Conservation (phyloP, 2,888 invertebrate genomes). For the Spilosoma lubricipeda region DNA sequence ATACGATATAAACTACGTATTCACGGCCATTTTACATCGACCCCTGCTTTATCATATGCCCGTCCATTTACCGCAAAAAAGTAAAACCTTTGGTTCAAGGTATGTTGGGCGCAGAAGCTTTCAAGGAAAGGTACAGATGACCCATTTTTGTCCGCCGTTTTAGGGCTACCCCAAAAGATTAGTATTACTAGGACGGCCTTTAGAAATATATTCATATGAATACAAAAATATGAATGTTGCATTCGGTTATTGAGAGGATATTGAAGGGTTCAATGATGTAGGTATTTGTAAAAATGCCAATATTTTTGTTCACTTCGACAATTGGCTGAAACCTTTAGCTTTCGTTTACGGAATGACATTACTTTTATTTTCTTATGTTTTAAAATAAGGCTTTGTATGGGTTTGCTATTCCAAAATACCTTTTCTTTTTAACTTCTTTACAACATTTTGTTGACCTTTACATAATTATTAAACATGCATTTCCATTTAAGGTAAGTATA, state of each 20-base stretch:
- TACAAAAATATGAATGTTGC: slow-evolving; percentile 62
- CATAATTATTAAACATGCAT: no score
- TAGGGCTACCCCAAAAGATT: slow-evolving; percentile 69
- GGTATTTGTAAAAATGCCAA: slow-evolving; percentile 47
- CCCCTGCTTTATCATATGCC: slow-evolving; percentile 40
- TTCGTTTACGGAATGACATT: slow-evolving; percentile 26
- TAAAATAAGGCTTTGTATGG: neutral
- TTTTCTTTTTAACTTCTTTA: slow-evolving; percentile 4
- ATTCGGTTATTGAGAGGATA: slow-evolving; percentile 64
- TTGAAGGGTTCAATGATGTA: slow-evolving; percentile 52
- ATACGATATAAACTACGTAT: slow-evolving; percentile 72
- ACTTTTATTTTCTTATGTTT: slow-evolving; percentile 27
- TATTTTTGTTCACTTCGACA: slow-evolving; percentile 47
- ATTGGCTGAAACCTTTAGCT: slow-evolving; percentile 30
- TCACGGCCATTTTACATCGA: slow-evolving; percentile 55
- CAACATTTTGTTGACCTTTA: neutral
- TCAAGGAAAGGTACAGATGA: slow-evolving; percentile 71
- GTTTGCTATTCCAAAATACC: slow-evolving; percentile 1
- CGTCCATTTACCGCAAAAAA: slow-evolving; percentile 21
- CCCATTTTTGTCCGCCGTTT: slow-evolving; percentile 72
- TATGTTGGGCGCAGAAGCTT: slow-evolving; percentile 59
- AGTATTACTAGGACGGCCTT: slow-evolving; percentile 65
- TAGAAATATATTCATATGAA: slow-evolving; percentile 69
- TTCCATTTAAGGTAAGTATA: no score
- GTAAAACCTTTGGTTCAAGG: slow-evolving; percentile 40